Evolutionary conservation across 2,888 invertebrate species (phyloP), one percentile per base, ranked within the genome.

Genomic region (Xanthia togata): DNA sequence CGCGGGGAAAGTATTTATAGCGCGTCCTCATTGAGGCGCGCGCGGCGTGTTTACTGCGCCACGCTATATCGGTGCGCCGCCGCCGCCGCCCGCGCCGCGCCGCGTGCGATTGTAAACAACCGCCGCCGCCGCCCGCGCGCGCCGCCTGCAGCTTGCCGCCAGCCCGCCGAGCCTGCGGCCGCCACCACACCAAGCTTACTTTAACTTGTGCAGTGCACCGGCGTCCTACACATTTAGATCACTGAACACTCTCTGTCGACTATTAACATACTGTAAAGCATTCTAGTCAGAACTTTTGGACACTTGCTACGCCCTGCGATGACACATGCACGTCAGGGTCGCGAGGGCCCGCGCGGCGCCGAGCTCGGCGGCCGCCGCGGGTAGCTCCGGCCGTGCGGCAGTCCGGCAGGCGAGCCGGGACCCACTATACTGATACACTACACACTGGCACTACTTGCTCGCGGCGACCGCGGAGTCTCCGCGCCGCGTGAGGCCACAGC

Each of bases 1-100:
- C 70, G 80, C 72, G 74, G 67, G 79, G 79, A 74, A 87, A 78
- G 90, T 94, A 94, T 94, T 93, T 91, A 93, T 94, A 94, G 94
- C 93, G 89, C 91, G 93, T 86, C 87, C 90, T 86, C 92, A 90
- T 87, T 89, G 90, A 90, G 91, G 90, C 91, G 91, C 86, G 87
- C 81, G 84, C 87, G 84, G 74, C 86, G 87, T 89, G 88, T 86
- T 86, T 89, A 89, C 81, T 83, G 90, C 87, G 86, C 85, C 81
- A 73, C 86, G 89, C 88, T 89, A 88, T 88, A 87, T 88, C 86
- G 78, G 89, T 84, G 90, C 88, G 85, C 85, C 88, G 81, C 83
- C 88, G 85, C 85, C 88, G 81, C 83, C 84, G 83, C 84, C 83
- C 76, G 76, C 76, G 75, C 74, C 70, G 83, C 82, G 80, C 80